These are phyloP conservation scores for Scolanthus callimorphus DNA, from an alignment of 92 coral and sea anemone genomes.

Conservation along the genomic window DNA sequence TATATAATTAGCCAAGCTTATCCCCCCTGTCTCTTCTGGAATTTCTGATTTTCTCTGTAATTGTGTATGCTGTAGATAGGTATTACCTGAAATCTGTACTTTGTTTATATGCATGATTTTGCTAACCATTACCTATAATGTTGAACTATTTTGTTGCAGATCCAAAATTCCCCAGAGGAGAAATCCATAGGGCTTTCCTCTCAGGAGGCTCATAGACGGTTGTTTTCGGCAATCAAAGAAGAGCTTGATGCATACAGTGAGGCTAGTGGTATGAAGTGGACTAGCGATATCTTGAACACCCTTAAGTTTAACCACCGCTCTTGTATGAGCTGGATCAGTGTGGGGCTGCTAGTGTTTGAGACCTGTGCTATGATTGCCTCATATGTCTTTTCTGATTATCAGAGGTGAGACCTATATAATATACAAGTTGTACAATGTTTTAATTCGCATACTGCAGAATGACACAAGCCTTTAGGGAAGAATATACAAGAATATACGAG, in stretches of 20 bases:
- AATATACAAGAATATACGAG: too few relatives aligned
- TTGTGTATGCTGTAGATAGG: too few relatives aligned
- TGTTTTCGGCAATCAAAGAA: slow-evolving; percentile 65
- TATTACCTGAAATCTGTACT: too few relatives aligned
- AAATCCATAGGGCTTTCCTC: slow-evolving; percentile 67
- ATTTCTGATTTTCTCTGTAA: too few relatives aligned
- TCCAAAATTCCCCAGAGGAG: slow-evolving; percentile 24
- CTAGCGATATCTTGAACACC: slow-evolving; percentile 56
- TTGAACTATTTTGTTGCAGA: too few relatives aligned
- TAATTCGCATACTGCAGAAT: too few relatives aligned
- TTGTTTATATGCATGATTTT: too few relatives aligned
- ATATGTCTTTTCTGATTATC: slow-evolving; percentile 41
- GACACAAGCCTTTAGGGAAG: too few relatives aligned
- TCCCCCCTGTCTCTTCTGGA: too few relatives aligned
- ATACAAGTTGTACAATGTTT: not conserved
- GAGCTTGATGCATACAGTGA: slow-evolving; percentile 51
- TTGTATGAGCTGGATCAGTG: slow-evolving; percentile 77
- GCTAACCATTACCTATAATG: too few relatives aligned
- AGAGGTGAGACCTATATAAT: slow-evolving; percentile 20
- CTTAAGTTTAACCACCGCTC: slow-evolving; percentile 53
- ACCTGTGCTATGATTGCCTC: slow-evolving; percentile 60
- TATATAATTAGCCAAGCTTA: too few relatives aligned
- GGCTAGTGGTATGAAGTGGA: slow-evolving; percentile 56
- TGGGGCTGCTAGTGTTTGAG: slow-evolving; percentile 61
- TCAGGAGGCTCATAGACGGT: slow-evolving; percentile 77